Percentiles rank a stretch among this genome's conserved stretches.
Conservation (phyloP, 2,113 vertebrate species). For the Furnarius figulus region DNA sequence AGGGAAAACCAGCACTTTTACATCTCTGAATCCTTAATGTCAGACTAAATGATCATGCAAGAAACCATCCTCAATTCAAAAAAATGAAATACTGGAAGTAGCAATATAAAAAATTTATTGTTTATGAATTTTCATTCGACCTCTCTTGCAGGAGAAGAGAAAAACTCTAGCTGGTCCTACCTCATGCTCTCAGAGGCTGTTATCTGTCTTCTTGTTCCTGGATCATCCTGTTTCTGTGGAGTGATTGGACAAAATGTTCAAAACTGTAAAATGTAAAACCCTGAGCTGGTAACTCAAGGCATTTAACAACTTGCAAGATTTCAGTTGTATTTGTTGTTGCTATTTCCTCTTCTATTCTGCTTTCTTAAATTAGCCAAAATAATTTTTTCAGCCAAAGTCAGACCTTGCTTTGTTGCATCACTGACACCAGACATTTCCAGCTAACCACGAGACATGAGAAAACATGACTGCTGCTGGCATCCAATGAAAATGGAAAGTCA, state of each 20-base stretch:
- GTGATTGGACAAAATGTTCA: neutral
- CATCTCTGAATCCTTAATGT: neutral
- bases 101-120: neutral
- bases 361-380: conserved; percentile 57
- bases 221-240: conserved; percentile 43
- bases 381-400: conserved; percentile 33
- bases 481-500: conserved; percentile 11
- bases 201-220: conserved; percentile 18
- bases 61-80: neutral
- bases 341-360: conserved; percentile 30
- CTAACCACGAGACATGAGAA: neutral
- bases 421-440: neutral
- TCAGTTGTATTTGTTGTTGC: conserved; percentile 14
- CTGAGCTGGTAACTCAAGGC: conserved; percentile 51
- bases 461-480: neutral
- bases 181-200: conserved; percentile 10
- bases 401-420: conserved; percentile 8
- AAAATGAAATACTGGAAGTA: neutral
- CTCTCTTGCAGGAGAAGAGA: conserved; percentile 70
- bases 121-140: conserved; percentile 28
- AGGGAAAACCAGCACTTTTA: neutral
- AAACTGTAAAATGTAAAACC: neutral
- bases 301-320: neutral
- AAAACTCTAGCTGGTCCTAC: conserved; percentile 32
- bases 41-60: neutral